phyloP scores from a whole-genome alignment of 2,888 invertebrate genomes.

The Pachycephus smyrnensis region DNA sequence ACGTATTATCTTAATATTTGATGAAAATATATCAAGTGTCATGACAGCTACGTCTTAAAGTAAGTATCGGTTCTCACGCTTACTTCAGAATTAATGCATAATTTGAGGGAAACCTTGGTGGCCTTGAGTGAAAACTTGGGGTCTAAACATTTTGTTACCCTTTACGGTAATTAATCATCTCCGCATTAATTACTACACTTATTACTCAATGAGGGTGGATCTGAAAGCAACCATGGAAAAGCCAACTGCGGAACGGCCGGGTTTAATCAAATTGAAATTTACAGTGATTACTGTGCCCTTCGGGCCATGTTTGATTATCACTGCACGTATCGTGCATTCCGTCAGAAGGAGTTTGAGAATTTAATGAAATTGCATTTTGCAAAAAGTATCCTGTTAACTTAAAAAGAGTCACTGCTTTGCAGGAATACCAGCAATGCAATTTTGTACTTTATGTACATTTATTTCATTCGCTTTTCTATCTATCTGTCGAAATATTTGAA shows the following conservation, averaged over 20 bases:
- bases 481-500: not conserved
- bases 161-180: constrained; percentile 47
- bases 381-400: not conserved
- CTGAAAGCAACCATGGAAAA: not conserved
- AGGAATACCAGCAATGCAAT: not conserved
- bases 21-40: not conserved
- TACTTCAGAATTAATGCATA: constrained; percentile 30
- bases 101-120: constrained; percentile 36
- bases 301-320: not conserved
- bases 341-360: not conserved
- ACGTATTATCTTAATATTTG: not conserved
- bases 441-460: not conserved
- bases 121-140: constrained; percentile 33
- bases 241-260: not conserved
- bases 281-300: not conserved
- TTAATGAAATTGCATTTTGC: not conserved
- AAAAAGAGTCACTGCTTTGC: not conserved
- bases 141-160: constrained; percentile 38
- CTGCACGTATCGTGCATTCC: not conserved
- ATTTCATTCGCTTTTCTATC: not conserved
- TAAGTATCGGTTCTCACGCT: not conserved
- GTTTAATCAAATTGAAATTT: not conserved
- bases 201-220: constrained; percentile 21
- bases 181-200: constrained; percentile 41
- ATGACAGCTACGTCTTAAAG: not conserved